Conservation (phyloP, 1,140 invertebrate genomes). For the Mizuhopecten yessoensis region DNA sequence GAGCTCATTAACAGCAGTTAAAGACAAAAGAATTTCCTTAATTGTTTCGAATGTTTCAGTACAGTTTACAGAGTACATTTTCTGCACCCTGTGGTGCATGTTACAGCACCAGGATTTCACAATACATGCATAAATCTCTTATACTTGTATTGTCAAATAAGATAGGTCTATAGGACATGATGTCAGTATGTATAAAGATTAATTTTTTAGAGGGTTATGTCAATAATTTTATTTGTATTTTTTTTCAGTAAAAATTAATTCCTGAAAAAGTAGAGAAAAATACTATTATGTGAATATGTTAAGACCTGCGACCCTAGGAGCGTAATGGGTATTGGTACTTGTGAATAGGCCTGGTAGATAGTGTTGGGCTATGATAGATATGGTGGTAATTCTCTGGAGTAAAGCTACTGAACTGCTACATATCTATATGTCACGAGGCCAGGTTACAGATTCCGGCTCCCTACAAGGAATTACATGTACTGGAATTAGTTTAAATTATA, state of each 20-base stretch:
- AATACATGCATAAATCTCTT: neutral
- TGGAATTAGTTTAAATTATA: neutral
- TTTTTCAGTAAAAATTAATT: neutral
- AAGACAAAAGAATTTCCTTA: conserved; percentile 39
- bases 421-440: neutral
- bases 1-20: conserved; percentile 6
- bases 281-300: too few relatives aligned
- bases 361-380: too few relatives aligned
- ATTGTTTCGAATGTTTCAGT: neutral
- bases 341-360: too few relatives aligned
- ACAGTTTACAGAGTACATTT: conserved; percentile 24
- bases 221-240: too few relatives aligned
- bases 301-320: too few relatives aligned
- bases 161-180: neutral
- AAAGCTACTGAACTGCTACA: neutral
- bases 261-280: neutral
- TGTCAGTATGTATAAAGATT: neutral
- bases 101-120: neutral
- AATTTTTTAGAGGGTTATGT: too few relatives aligned
- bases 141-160: neutral
- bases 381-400: neutral
- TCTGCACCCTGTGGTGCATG: neutral
- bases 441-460: too few relatives aligned
- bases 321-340: too few relatives aligned
- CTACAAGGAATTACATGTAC: neutral